Percentiles rank a stretch among this genome's conserved stretches.
Conservation (phyloP, 2,888 invertebrate species). For the Chesias legatella region DNA sequence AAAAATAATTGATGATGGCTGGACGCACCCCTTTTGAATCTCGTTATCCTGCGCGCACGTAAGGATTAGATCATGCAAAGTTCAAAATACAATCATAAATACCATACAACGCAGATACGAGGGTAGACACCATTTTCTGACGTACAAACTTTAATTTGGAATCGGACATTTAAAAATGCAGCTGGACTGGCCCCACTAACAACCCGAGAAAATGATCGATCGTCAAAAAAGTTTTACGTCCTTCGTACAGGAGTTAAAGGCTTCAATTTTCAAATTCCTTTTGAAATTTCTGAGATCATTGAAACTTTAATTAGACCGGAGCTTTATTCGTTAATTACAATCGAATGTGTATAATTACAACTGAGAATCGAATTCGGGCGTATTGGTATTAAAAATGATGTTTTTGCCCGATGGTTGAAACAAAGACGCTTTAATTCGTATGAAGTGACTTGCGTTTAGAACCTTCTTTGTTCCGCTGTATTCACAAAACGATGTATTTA, state of each 20-base stretch:
- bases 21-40: slow-evolving; percentile 65
- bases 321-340: slow-evolving; percentile 53
- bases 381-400: slow-evolving; percentile 59
- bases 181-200: slow-evolving; percentile 27
- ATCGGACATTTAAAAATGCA: slow-evolving; percentile 25
- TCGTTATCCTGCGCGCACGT: slow-evolving; percentile 36
- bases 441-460: slow-evolving; percentile 75
- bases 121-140: slow-evolving; percentile 3
- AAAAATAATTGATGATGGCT: slow-evolving; percentile 69
- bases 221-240: slow-evolving; percentile 30
- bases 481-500: slow-evolving; percentile 63
- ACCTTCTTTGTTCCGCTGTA: slow-evolving; percentile 58
- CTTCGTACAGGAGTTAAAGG: slow-evolving; percentile 33
- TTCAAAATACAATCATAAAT: slow-evolving; percentile 17
- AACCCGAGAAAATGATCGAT: slow-evolving; percentile 31
- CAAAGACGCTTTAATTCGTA: slow-evolving; percentile 74
- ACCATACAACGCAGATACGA: neutral
- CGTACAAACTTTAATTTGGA: slow-evolving; percentile 19
- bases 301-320: slow-evolving; percentile 62
- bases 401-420: slow-evolving; percentile 71
- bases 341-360: slow-evolving; percentile 60
- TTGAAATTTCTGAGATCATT: slow-evolving; percentile 38
- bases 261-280: slow-evolving; percentile 40
- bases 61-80: slow-evolving; percentile 23
- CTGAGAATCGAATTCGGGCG: slow-evolving; percentile 52